phyloP scores from a whole-genome alignment of 2,797 vertebrate species.

The Pangasius macronema region DNA sequence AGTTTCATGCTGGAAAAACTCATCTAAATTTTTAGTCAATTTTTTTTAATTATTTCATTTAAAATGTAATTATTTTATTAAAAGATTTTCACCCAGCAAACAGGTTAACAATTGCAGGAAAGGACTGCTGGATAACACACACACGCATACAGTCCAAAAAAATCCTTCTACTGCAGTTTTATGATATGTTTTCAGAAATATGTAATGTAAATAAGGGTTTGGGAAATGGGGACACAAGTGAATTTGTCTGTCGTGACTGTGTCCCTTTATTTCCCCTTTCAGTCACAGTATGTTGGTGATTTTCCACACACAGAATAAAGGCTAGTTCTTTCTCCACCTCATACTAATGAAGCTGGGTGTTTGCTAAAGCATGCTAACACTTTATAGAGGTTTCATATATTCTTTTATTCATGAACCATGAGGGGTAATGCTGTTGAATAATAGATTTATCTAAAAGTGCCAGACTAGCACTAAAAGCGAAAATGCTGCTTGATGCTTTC shows the following conservation, averaged over 20 bases:
- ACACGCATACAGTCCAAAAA: background rate
- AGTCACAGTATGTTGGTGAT: conserved; percentile 19
- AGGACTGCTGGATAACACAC: background rate
- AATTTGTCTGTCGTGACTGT: no score
- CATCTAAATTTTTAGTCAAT: background rate
- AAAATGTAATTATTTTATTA: background rate
- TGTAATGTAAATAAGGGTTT: no score
- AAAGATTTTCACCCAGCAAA: no score
- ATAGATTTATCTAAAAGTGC: conserved; percentile 44
- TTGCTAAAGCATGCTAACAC: conserved; percentile 49
- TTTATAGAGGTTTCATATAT: conserved; percentile 45
- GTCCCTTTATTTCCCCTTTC: background rate
- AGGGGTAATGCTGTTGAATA: conserved; percentile 46
- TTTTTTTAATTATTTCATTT: background rate
- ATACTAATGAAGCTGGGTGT: conserved; percentile 38
- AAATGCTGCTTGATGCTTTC: conserved; percentile 8
- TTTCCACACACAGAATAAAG: conserved; percentile 36
- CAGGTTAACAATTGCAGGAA: no score
- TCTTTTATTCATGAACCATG: conserved; percentile 54
- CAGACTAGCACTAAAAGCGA: conserved; percentile 7
- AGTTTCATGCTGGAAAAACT: background rate
- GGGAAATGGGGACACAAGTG: no score
- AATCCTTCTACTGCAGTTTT: background rate
- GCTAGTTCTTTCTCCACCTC: conserved; percentile 9
- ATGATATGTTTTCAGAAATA: no score